Base-by-base conservation (phyloP, 1,140 invertebrate species). In the Calycopis cecrops region DNA sequence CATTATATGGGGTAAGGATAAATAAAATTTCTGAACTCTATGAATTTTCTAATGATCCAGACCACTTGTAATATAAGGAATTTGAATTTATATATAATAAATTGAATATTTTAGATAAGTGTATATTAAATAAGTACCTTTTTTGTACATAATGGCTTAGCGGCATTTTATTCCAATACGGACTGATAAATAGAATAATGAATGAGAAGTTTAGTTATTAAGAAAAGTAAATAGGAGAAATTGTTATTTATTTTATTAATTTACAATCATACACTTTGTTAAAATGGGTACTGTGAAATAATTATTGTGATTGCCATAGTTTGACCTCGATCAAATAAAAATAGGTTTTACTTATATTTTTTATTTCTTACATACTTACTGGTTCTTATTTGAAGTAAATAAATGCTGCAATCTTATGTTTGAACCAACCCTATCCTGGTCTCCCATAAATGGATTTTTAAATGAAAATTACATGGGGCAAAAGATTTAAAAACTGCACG, bases 291-390 rank as follows among this genome's bases (percentile, higher is more conserved):
- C 62, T 71, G 62, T 49, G 68, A 67, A 70, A 69, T 63, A 12
- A 73, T 65, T 66, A 73, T 71, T 76, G 69, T 71, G 67, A 85
- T 79, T 80, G 76, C 74, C 73, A 78, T 76, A 79, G 76, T 70
- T 70, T 66, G 66, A 63, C 74, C 74, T 85, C 76, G 63, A 71
- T 72, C 62, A 73, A 85, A 74, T 72, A 69, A 77, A 79, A 55
- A 64, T 67, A 64, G 65, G 60, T 58, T 61, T 58, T 65, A 57
- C 53, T 35, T 47, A 21, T 57, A 55, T 33, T 21, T 55, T 59
- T 44, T 53, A 60, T 51, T 58, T 57, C 47, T 53, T 52, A 35
- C 21, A 40, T 42, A 18, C 4, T 34, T 37, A 28, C 21, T 3
- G 6, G 2, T 3, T 28, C 2, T 28, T 28, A 28, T 28, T 28